These are phyloP conservation scores for Haplochromis vanheusdeni DNA, from an alignment of 2,113 vertebrate species.

Conservation along the genomic window DNA sequence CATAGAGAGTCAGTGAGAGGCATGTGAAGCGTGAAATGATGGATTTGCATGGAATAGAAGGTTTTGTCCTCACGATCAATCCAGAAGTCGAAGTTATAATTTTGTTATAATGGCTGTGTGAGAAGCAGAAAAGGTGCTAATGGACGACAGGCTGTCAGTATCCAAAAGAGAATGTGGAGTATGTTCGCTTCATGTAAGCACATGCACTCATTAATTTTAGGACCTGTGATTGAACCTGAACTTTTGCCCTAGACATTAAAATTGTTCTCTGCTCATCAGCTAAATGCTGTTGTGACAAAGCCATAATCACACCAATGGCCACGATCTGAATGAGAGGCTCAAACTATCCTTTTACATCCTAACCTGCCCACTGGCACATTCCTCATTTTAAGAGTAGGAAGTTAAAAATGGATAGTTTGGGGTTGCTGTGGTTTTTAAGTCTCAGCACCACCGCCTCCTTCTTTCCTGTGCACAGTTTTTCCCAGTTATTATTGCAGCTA, in stretches of 20 bases:
- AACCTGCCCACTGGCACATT: not conserved
- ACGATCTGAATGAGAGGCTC: not conserved
- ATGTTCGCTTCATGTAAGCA: not conserved
- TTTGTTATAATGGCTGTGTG: constrained; percentile 15
- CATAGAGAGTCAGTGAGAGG: not conserved
- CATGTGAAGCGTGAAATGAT: not conserved
- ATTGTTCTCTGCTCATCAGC: constrained; percentile 33
- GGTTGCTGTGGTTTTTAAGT: not conserved
- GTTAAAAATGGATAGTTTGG: not conserved
- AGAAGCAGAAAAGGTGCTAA: constrained; percentile 1
- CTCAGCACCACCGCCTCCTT: not conserved
- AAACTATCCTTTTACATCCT: not conserved
- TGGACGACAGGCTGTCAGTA: constrained; percentile 12
- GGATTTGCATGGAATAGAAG: constrained; percentile 33
- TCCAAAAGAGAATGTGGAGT: not conserved
- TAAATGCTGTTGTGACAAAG: constrained; percentile 36
- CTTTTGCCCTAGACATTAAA: not conserved
- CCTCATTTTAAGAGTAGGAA: not conserved
- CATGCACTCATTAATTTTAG: constrained; percentile 5
- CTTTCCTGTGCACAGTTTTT: constrained; percentile 8
- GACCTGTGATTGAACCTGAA: constrained; percentile 23
- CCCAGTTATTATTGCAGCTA: constrained; percentile 54
- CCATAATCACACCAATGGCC: constrained; percentile 6
- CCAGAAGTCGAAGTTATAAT: constrained; percentile 30
- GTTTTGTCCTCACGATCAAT: constrained; percentile 29